Conservation (phyloP, 30 jellyfish, hydroid and myxozoan genomes). For the Phacellophora camtschatica region DNA sequence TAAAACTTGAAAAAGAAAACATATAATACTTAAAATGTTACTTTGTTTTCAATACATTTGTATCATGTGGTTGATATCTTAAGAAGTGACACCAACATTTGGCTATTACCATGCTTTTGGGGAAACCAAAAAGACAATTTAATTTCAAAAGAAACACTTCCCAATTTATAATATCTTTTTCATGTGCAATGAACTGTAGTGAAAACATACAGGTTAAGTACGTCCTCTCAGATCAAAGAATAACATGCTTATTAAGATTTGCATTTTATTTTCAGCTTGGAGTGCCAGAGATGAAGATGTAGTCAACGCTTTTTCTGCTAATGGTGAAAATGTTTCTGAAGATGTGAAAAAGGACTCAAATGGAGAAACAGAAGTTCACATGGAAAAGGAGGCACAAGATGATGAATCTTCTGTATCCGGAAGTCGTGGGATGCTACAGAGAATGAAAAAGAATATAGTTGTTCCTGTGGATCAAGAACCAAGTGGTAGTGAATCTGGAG, state of each 20-base stretch:
- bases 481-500: constrained; percentile 41
- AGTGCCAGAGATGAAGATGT: constrained; percentile 63
- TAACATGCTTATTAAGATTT: no score
- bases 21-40: no score
- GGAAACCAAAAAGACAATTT: no score
- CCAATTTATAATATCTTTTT: background rate
- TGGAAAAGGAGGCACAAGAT: constrained; percentile 6
- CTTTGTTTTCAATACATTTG: no score
- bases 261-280: constrained; percentile 57
- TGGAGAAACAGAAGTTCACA: no score
- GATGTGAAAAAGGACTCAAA: background rate
- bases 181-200: background rate
- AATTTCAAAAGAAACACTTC: no score
- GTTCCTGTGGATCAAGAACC: constrained; percentile 58
- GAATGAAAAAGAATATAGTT: constrained; percentile 57
- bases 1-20: no score
- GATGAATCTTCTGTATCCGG: constrained; percentile 46
- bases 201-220: no score
- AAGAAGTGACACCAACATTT: no score
- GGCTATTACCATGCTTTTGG: no score
- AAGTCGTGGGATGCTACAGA: constrained; percentile 79
- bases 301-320: constrained; percentile 2
- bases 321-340: constrained; percentile 2
- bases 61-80: no score
- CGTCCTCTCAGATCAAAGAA: no score